Base-by-base conservation (phyloP, 2,888 invertebrate species). In the Orchesellides sinensis region DNA sequence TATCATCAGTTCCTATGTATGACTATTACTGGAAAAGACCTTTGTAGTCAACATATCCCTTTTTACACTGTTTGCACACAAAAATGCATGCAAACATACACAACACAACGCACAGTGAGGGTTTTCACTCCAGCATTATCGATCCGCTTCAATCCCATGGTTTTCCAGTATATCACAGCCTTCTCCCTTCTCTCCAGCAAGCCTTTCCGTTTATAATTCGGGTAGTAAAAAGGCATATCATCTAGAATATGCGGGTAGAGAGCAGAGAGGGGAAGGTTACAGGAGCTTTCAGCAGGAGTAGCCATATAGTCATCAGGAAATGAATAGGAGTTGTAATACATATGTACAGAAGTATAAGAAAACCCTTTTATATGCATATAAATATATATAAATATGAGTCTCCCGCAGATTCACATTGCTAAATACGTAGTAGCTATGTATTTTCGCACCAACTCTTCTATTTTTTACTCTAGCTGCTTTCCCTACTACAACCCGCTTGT, bases 51-150 rank as follows among this genome's bases (percentile, higher is more conserved):
- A n/a, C n/a, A n/a, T n/a, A n/a, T n/a, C n/a, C n/a, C n/a, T n/a
- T n/a, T n/a, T n/a, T n/a, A n/a, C n/a, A n/a, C n/a, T n/a, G n/a
- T n/a, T n/a, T n/a, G n/a, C n/a, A n/a, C n/a, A n/a, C n/a, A n/a
- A n/a, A n/a, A n/a, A n/a, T n/a, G n/a, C n/a, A n/a, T n/a, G n/a
- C n/a, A n/a, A n/a, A n/a, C n/a, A n/a, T n/a, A n/a, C n/a, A n/a
- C n/a, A n/a, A n/a, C n/a, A n/a, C n/a, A n/a, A n/a, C n/a, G n/a
- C n/a, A n/a, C n/a, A n/a, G n/a, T n/a, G n/a, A 68, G 27, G 27
- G n/a, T 32, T 29, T 25, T 63, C 75, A 63, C 52, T 29, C 23
- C 78, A 78, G 69, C 78, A 78, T 78, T 78, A 78, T 78, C 78
- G 78, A 78, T 78, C 78, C 40, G 5, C 61, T 78, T 68, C 68